Evolutionary conservation across 1,140 invertebrate species (phyloP), one percentile per base, ranked within the genome.

Genomic region (Sminthurides bifidus): DNA sequence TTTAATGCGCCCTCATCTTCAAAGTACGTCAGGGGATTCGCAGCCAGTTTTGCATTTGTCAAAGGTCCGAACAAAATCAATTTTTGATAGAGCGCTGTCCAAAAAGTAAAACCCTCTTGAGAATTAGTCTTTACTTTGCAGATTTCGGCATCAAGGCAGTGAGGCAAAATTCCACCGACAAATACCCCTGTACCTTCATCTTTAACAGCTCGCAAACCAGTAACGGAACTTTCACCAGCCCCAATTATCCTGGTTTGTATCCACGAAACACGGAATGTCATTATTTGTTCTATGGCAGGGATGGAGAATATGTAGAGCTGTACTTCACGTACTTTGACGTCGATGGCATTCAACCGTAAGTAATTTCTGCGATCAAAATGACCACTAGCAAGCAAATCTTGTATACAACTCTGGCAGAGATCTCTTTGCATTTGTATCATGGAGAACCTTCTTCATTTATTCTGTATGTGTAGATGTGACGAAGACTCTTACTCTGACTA

Each of bases 171-270:
- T 72, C 75, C 26, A 29, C 51, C 29, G 24, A 31, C 10, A 75
- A 80, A 44, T 80, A 81, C 65, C 82, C 85, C 15, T 89, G 85
- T 72, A 82, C 81, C 52, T 88, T 90, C 66, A 78, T 79, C 35
- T 87, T 81, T 72, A 84, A 85, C 71, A 90, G 87, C 70, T 83
- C 79, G 54, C 80, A 82, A 64, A 78, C 80, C 6, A 76, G 75
- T 57, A 85, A 81, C 66, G 92, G 92, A 8, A 83, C 83, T 21
- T 89, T 96, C 68, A 81, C 53, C 14, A 56, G 53, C 5, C 90
- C 92, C 1, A 96, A 96, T 73, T 92, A 86, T 68, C 92, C 92
- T 0, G 92, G 92, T 10, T 80, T 81, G 24, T 95, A 95, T 73
- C 88, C 91, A 0, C 75, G 89, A 56, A 83, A 92, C 69, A 89